Evolutionary conservation across 1,140 invertebrate genomes (phyloP).

Genomic region (Calliopsis andreniformis): DNA sequence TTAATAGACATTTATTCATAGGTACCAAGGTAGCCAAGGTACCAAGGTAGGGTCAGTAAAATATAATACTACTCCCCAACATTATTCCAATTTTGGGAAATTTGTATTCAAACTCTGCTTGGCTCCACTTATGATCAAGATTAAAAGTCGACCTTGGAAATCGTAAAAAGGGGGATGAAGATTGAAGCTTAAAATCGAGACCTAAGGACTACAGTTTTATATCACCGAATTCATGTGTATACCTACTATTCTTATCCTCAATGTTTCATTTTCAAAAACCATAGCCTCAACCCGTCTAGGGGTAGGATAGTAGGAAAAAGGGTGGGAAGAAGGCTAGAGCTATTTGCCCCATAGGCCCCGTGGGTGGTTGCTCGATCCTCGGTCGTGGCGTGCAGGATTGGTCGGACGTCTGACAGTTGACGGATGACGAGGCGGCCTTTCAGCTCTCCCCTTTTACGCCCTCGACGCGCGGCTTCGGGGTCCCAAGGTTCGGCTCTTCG

Average conservation of each 20-base stretch:
- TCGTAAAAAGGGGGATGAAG: background rate
- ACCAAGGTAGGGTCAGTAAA: no score
- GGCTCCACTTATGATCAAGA: no score
- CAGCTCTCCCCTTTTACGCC: conserved; percentile 68
- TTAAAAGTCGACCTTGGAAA: background rate
- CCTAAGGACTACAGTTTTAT: no score
- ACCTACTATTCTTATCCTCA: background rate
- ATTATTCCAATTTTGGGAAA: no score
- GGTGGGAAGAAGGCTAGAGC: conserved; percentile 56
- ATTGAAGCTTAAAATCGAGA: no score
- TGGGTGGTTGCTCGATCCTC: conserved; percentile 73
- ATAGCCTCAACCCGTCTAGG: background rate
- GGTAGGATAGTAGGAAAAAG: conserved; percentile 22
- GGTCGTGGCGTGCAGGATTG: conserved; percentile 77
- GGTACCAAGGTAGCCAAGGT: no score
- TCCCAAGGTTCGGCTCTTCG: conserved; percentile 47
- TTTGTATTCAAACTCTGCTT: no score
- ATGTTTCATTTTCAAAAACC: conserved; percentile 15
- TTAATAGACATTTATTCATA: no score
- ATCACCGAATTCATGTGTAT: no score
- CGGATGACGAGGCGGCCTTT: conserved; percentile 80
- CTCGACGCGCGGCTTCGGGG: conserved; percentile 53
- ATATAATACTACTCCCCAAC: no score
- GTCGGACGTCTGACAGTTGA: conserved; percentile 79
- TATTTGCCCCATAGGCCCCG: conserved; percentile 72